A percentile compares a stretch with the other conserved stretches of the same genome.
Conservation (phyloP, 2,113 vertebrate species). For the Xiphophorus maculatus region DNA sequence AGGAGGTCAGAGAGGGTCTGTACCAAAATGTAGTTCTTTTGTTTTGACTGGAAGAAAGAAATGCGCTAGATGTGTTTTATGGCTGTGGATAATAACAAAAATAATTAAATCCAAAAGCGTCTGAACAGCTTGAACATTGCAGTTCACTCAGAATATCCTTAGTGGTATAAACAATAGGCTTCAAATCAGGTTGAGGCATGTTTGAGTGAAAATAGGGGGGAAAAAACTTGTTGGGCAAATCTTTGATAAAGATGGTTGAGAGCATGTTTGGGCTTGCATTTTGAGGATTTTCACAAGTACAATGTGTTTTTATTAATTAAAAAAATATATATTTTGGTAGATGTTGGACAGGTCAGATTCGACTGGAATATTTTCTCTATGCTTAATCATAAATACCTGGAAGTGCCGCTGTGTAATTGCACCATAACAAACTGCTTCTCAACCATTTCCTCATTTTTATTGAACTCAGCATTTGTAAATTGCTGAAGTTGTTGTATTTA, state of each 20-base stretch:
- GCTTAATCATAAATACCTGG: no score
- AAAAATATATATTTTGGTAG: no score
- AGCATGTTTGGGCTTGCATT: neutral
- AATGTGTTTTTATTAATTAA: neutral
- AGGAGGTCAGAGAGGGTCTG: constrained; percentile 32
- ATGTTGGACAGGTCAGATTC: no score
- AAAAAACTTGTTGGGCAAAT: constrained; percentile 48
- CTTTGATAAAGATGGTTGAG: constrained; percentile 1
- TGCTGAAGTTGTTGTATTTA: no score
- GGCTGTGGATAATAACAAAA: neutral
- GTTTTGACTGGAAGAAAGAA: constrained; percentile 11
- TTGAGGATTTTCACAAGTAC: constrained; percentile 1
- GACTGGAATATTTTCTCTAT: no score
- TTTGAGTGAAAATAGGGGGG: constrained; percentile 11
- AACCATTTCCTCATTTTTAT: no score
- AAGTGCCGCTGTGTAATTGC: no score
- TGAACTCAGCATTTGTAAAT: no score
- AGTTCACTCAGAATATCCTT: constrained; percentile 47
- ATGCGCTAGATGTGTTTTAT: neutral
- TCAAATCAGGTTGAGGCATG: constrained; percentile 43
- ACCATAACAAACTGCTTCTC: no score
- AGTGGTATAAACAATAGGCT: constrained; percentile 37
- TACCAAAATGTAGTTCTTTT: constrained; percentile 37
- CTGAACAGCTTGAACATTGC: constrained; percentile 26
- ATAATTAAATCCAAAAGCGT: constrained; percentile 12